phyloP scores from a whole-genome alignment of 2,888 invertebrate genomes.

The Dione vanillae region DNA sequence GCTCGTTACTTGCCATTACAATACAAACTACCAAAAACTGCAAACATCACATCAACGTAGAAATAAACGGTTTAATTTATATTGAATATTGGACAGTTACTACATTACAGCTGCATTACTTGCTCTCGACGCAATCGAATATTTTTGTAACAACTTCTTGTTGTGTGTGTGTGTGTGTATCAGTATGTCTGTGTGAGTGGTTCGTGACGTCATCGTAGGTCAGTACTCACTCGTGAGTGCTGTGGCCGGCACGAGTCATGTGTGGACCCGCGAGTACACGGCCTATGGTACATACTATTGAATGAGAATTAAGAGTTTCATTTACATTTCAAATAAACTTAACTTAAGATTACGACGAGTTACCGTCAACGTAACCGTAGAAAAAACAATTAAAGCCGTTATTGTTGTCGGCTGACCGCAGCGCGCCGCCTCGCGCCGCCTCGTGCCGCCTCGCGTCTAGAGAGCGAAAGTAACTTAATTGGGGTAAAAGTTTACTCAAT shows the following conservation, averaged over 20 bases:
- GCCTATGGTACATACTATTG: too few species aligned
- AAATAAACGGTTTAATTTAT: too few species aligned
- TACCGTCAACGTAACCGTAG: constrained; percentile 49
- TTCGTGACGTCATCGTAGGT: neutral
- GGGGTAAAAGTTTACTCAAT: constrained; percentile 55
- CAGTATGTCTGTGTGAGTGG: too few species aligned
- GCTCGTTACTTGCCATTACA: too few species aligned
- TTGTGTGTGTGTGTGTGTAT: too few species aligned
- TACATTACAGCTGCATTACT: neutral
- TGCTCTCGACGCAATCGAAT: neutral
- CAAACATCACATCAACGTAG: too few species aligned
- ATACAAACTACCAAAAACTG: too few species aligned
- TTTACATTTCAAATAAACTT: neutral
- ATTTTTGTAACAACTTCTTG: neutral
- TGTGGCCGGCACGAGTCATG: too few species aligned
- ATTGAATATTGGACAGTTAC: neutral
- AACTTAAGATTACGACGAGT: constrained; percentile 43
- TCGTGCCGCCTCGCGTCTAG: constrained; percentile 46
- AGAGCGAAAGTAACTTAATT: constrained; percentile 63
- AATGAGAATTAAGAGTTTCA: too few species aligned
- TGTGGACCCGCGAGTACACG: too few species aligned
- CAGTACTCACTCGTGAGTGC: neutral
- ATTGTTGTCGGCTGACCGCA: constrained; percentile 50
- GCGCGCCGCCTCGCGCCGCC: constrained; percentile 34
- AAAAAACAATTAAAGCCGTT: constrained; percentile 51